Evolutionary conservation across 2,113 vertebrate genomes (phyloP).

Genomic region (Pleuronectes platessa): DNA sequence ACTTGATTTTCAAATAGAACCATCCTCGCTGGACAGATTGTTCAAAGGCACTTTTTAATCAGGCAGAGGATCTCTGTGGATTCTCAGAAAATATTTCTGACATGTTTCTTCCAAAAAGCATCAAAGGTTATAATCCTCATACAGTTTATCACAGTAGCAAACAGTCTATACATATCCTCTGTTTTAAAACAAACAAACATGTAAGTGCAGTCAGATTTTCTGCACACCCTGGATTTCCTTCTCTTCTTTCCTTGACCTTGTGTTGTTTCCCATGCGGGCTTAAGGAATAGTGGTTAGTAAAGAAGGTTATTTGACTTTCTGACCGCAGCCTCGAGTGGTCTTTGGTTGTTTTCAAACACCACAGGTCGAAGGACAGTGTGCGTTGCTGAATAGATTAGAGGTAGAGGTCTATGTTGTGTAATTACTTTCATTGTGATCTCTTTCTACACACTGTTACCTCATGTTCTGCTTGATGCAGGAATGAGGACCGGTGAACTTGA

Average conservation of each 20-base stretch:
- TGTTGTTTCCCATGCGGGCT: too few relatives aligned
- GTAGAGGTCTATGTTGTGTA: neutral
- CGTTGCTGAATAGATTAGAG: constrained; percentile 6
- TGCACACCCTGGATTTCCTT: too few relatives aligned
- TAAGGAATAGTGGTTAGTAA: too few relatives aligned
- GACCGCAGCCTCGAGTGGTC: neutral
- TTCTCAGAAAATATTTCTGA: neutral
- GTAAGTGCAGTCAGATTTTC: too few relatives aligned
- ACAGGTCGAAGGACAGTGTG: constrained; percentile 7
- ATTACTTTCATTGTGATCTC: neutral
- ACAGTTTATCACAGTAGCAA: too few relatives aligned
- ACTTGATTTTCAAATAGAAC: neutral
- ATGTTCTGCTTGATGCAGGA: neutral
- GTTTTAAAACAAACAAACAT: too few relatives aligned
- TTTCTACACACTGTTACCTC: neutral
- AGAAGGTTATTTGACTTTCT: too few relatives aligned
- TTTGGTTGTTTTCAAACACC: neutral
- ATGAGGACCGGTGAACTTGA: neutral
- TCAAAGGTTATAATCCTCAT: neutral
- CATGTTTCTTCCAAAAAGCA: constrained; percentile 6
- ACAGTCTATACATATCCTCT: too few relatives aligned
- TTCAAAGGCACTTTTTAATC: neutral
- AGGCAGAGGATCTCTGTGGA: neutral
- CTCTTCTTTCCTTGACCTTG: too few relatives aligned
- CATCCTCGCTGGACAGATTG: neutral